Base-by-base conservation (phyloP, 1,140 invertebrate species). In the Chironomus tepperi region DNA sequence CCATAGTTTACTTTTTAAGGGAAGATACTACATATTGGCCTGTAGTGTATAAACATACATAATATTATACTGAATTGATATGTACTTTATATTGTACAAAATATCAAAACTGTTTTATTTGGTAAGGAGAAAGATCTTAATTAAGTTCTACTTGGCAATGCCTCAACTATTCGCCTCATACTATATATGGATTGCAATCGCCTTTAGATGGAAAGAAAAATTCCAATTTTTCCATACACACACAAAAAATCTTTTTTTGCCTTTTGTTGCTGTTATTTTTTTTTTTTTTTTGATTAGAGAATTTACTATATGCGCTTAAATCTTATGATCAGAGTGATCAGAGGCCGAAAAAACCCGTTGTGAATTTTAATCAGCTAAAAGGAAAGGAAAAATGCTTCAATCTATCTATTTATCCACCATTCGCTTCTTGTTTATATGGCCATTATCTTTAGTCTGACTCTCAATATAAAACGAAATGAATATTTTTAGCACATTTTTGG, bases 111-210 rank as follows among this genome's bases (percentile, higher is more conserved):
- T 70, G 18, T 19, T 70, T 18, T 70, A 70, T 70, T 70, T 70
- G 65, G 65, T 70, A 70, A 57, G 19, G 18, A 70, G 65, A 70
- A 16, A 70, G 65, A 70, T 70, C 65, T 70, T 70, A 70, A 70
- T 70, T 70, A 70, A 70, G 65, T 70, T 70, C 65, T 70, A 18
- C 65, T 19, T 19, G 10, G 16, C 18, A 16, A 70, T 21, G 16
- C 16, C 65, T 70, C 65, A 70, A 21, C n/a, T 70, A n/a, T n/a
- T 57, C 47, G 12, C n/a, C 47, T 57, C 47, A n/a, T 12, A 15
- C 47, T n/a, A 57, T 57, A 12, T 12, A 57, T 57, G 12, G 47
- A 47, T 10, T 47, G 43, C 43, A 15, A 15, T 57, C 47, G 47
- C 12, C 47, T 57, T n/a, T 57, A 57, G 12, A 57, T 57, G 47